A percentile compares a stretch with the other conserved stretches of the same genome.
These are phyloP conservation scores for Heliconius erato DNA, from an alignment of 2,888 invertebrate genomes.

Conservation along the genomic window DNA sequence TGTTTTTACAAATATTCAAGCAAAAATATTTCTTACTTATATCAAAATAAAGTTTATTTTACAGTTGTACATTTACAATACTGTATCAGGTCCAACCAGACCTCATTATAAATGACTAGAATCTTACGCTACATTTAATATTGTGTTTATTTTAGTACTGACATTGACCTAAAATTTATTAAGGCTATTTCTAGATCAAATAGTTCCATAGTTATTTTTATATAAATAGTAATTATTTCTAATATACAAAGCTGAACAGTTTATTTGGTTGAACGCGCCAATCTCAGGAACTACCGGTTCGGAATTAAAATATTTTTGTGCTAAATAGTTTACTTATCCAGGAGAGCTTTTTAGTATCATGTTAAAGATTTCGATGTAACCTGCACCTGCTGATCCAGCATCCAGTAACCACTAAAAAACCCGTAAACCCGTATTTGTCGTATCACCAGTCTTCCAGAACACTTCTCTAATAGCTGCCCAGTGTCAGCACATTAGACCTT, in stretches of 20 bases:
- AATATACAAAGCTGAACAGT: background rate
- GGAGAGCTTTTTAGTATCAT: no score
- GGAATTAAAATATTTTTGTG: no score
- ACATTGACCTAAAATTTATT: slow-evolving; percentile 28
- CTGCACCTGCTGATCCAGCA: no score
- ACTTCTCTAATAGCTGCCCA: no score
- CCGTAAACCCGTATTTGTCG: no score
- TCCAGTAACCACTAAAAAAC: no score
- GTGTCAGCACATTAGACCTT: no score
- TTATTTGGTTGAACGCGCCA: background rate
- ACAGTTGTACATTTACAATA: background rate
- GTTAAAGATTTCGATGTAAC: no score
- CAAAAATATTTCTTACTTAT: background rate
- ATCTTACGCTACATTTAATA: slow-evolving; percentile 24
- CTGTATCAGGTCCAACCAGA: slow-evolving; percentile 26
- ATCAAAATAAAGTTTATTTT: background rate
- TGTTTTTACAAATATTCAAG: background rate
- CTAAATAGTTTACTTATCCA: no score
- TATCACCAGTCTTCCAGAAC: no score
- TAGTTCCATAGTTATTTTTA: background rate
- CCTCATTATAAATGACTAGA: slow-evolving; percentile 34
- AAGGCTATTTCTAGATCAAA: background rate
- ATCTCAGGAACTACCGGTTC: no score
- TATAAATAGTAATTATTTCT: background rate
- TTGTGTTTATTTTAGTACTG: slow-evolving; percentile 25